A percentile compares a stretch with the other conserved stretches of the same genome.
Evolutionary conservation across 2,113 vertebrate genomes (phyloP).

Genomic region (Podilymbus podiceps): DNA sequence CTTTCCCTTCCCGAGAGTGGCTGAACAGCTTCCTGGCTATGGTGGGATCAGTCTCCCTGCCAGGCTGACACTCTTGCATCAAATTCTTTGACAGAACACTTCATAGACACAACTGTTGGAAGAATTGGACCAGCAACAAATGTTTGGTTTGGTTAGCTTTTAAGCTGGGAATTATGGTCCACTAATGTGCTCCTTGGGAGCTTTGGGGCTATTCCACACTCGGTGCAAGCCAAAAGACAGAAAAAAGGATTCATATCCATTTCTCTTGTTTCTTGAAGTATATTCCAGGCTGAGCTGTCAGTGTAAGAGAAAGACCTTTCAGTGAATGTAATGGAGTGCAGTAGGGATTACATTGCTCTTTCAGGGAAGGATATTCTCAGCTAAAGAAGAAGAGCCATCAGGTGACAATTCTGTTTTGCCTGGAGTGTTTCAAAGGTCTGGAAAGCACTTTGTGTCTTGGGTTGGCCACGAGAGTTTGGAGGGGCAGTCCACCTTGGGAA

Average conservation of each 20-base stretch:
- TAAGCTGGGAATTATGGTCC: background rate
- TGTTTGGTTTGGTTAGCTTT: background rate
- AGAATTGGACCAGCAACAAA: background rate
- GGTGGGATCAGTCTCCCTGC: background rate
- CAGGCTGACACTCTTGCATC: background rate
- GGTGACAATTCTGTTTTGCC: background rate
- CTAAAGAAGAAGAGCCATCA: background rate
- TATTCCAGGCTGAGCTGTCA: background rate
- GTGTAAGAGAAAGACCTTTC: background rate
- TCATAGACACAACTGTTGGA: background rate
- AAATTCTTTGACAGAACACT: background rate
- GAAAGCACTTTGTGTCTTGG: background rate
- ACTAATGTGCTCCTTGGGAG: background rate
- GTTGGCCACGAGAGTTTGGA: background rate
- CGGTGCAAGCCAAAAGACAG: background rate
- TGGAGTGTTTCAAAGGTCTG: background rate
- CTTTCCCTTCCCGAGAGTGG: background rate
- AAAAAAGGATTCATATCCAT: background rate
- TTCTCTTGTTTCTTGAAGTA: background rate
- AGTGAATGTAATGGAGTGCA: background rate
- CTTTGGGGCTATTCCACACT: background rate
- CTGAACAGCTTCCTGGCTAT: background rate
- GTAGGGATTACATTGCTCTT: background rate
- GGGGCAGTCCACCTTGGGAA: background rate
- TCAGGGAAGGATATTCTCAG: background rate